Base-by-base conservation (phyloP, 2,797 vertebrate genomes). In the Platalea minor region DNA sequence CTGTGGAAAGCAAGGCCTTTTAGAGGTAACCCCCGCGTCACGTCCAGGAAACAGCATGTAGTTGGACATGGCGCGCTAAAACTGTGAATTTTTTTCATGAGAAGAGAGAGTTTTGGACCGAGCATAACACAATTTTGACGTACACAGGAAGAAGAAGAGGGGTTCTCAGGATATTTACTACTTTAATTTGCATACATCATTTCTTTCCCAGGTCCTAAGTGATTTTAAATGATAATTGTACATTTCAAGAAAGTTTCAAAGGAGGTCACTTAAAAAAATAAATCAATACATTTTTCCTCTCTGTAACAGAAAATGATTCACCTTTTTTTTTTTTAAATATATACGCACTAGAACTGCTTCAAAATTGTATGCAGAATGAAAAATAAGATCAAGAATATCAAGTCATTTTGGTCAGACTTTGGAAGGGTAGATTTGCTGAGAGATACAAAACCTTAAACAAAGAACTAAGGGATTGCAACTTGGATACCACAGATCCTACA, bases 11-110 rank as follows among this genome's bases (percentile, higher is more conserved):
- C 53, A 59, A 61, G 24, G 24, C 39, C 35, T 45, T 82, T 21
- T 8, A 8, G 53, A 68, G 26, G 48, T 21, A 82, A 67, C 33
- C 24, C 0, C 2, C 1, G 0, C 25, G 48, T 80, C 33, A 13
- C 17, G 54, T 46, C 14, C 75, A 80, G 37, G 37, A 45, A 83
- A 23, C 23, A 74, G 14, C 50, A 60, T 5, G 1, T 3, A 75
- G 31, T 17, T 61, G 43, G 43, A n/a, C 23, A 25, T 0, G 28
- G 50, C 5, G 2, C 25, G 39, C 21, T 25, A 33, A 65, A 56
- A 59, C 24, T 21, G 51, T 69, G 29, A 3, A 5, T 12, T 61
- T 39, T 64, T 88, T 39, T 25, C 5, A 39, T 31, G 7, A 24
- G 26, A 25, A 28, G 28, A 39, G 15, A 39, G 15, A 9, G 18